These are phyloP conservation scores for Agapornis roseicollis DNA, from an alignment of 2,113 vertebrate species.

Conservation along the genomic window DNA sequence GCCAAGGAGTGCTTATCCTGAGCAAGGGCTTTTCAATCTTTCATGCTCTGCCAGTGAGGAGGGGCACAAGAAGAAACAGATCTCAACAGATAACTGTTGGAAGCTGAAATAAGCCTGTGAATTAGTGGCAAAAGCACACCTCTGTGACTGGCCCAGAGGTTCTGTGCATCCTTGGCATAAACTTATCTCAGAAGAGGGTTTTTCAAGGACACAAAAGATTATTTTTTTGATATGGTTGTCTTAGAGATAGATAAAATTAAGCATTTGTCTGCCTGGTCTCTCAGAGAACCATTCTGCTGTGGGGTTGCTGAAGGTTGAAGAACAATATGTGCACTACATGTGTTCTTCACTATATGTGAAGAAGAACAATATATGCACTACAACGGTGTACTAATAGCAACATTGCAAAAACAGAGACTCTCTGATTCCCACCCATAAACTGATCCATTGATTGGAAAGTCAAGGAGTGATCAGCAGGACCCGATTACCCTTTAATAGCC, in stretches of 20 bases:
- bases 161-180: neutral
- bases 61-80: neutral
- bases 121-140: neutral
- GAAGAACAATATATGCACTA: neutral
- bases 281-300: neutral
- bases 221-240: neutral
- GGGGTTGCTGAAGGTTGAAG: neutral
- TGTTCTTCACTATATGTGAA: no score
- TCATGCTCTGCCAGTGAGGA: neutral
- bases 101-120: neutral
- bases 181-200: neutral
- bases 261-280: neutral
- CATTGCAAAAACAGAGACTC: neutral
- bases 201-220: neutral
- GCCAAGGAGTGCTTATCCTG: neutral
- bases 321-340: no score
- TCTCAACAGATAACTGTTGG: neutral
- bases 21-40: neutral
- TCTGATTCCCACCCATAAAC: neutral
- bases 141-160: neutral
- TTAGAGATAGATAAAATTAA: neutral
- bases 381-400: neutral
- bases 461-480: neutral
- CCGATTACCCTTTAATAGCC: neutral
- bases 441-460: neutral